phyloP scores from a whole-genome alignment of 1,140 invertebrate genomes.

The Latrodectus geometricus region DNA sequence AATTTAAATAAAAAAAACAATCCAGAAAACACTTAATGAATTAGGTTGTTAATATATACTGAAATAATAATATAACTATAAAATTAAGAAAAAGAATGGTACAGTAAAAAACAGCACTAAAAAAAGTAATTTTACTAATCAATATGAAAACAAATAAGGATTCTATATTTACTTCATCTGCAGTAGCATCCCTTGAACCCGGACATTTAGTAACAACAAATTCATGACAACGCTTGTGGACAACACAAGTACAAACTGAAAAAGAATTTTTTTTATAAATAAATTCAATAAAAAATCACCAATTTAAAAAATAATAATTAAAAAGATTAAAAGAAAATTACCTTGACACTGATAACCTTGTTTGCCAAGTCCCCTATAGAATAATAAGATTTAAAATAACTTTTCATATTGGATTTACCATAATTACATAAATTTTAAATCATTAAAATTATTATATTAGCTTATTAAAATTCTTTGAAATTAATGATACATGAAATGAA shows the following conservation, averaged over 20 bases:
- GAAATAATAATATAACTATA: too few relatives aligned
- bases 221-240: slow-evolving; percentile 96
- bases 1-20: too few relatives aligned
- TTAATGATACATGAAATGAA: too few relatives aligned
- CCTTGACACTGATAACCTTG: slow-evolving; percentile 99
- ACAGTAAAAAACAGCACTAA: too few relatives aligned
- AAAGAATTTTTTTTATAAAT: slow-evolving; percentile 67
- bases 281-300: slow-evolving; percentile 5
- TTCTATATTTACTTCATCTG: slow-evolving; percentile 72
- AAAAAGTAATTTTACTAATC: not conserved
- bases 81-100: too few relatives aligned
- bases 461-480: too few relatives aligned
- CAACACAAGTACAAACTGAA: slow-evolving; percentile 94
- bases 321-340: slow-evolving; percentile 69
- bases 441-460: too few relatives aligned
- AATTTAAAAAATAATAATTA: slow-evolving; percentile 29
- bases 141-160: slow-evolving; percentile 3
- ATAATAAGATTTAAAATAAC: slow-evolving; percentile 65
- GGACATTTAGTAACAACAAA: slow-evolving; percentile 95
- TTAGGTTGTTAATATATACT: too few relatives aligned
- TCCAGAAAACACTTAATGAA: too few relatives aligned
- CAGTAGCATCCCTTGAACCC: slow-evolving; percentile 81
- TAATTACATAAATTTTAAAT: too few relatives aligned
- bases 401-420: too few relatives aligned
- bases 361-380: slow-evolving; percentile 94